Evolutionary conservation across 2,888 invertebrate genomes (phyloP).

Genomic region (Pseudoips prasinana): DNA sequence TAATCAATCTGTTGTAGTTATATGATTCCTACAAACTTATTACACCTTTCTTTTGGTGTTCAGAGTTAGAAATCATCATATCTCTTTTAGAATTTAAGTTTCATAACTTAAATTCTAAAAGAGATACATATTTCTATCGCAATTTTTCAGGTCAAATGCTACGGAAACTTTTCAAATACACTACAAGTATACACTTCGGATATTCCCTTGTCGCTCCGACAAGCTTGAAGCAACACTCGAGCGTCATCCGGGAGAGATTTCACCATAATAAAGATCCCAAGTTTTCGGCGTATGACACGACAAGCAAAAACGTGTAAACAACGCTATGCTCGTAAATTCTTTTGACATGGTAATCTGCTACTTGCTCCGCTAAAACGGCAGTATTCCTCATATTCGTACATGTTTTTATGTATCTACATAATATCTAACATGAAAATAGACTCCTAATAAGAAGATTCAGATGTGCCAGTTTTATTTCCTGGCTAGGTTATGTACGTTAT

Average conservation of each 20-base stretch:
- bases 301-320: conserved; percentile 58
- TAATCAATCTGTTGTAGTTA: too few relatives aligned
- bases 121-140: too few relatives aligned
- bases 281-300: conserved; percentile 50
- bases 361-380: conserved; percentile 37
- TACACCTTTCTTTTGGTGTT: too few relatives aligned
- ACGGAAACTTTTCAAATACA: too few relatives aligned
- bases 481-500: too few relatives aligned
- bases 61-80: too few relatives aligned
- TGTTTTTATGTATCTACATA: not conserved
- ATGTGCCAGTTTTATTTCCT: too few relatives aligned
- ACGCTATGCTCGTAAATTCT: conserved; percentile 51
- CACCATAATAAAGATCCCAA: conserved; percentile 46
- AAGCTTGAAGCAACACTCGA: conserved; percentile 30
- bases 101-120: too few relatives aligned
- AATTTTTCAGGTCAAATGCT: too few relatives aligned
- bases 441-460: too few relatives aligned
- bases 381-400: conserved; percentile 11
- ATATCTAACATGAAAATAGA: not conserved
- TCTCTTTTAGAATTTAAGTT: too few relatives aligned
- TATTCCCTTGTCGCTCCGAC: conserved; percentile 22
- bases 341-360: conserved; percentile 66
- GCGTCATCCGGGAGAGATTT: conserved; percentile 38
- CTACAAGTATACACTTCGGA: conserved; percentile 25
- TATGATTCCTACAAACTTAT: too few relatives aligned